Conservation (phyloP, 2,113 vertebrate genomes). For the Gnathonemus longibarbis region DNA sequence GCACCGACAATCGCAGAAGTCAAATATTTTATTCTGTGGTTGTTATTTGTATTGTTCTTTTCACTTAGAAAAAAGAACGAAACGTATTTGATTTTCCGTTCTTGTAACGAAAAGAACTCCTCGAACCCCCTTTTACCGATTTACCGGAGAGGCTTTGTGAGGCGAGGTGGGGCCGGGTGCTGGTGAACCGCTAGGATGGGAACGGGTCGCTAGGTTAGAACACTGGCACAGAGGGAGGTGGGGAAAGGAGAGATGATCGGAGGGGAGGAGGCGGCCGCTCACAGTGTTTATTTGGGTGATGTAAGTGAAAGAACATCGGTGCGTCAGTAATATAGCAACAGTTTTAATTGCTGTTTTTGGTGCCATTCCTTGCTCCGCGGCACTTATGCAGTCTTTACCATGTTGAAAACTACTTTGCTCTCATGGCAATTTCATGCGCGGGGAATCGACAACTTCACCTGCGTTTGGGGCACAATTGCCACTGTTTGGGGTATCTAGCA, state of each 20-base stretch:
- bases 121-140: neutral
- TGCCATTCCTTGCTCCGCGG: neutral
- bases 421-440: neutral
- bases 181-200: neutral
- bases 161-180: neutral
- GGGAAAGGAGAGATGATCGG: neutral
- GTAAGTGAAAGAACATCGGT: neutral
- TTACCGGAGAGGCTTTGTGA: neutral
- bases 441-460: neutral
- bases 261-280: neutral
- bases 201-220: neutral
- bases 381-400: neutral
- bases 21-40: constrained; percentile 13
- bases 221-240: neutral
- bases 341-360: neutral
- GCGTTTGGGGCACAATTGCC: neutral
- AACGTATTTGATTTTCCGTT: constrained; percentile 18
- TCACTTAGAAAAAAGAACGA: neutral
- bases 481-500: neutral
- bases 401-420: neutral
- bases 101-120: neutral
- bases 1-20: neutral
- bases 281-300: neutral
- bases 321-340: neutral
- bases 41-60: constrained; percentile 13